A percentile compares a stretch with the other conserved stretches of the same genome.
phyloP scores from a whole-genome alignment of 2,113 vertebrate genomes.

The Numenius arquata region DNA sequence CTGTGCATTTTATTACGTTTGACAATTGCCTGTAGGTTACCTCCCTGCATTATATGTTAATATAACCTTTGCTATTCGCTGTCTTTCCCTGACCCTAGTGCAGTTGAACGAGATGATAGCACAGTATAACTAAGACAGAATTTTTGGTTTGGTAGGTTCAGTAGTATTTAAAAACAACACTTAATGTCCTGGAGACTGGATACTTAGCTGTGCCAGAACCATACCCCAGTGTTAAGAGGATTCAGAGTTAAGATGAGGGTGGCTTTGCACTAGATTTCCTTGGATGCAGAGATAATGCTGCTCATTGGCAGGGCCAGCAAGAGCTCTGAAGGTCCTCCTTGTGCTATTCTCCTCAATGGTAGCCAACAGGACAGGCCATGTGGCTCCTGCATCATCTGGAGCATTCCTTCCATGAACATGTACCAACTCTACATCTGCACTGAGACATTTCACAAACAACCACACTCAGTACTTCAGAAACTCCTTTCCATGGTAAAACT shows the following conservation, averaged over 20 bases:
- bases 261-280: neutral
- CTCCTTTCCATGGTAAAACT: neutral
- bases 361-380: neutral
- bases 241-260: neutral
- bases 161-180: neutral
- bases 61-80: neutral
- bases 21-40: neutral
- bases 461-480: neutral
- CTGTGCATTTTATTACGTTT: neutral
- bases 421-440: neutral
- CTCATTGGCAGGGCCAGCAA: neutral
- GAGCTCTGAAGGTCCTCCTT: neutral
- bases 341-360: fast-evolving
- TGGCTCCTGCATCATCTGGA: neutral
- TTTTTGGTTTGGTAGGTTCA: neutral
- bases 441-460: neutral
- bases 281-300: neutral
- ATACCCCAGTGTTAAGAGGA: neutral
- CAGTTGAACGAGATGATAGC: neutral
- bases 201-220: neutral
- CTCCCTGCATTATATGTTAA: neutral
- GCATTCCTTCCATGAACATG: neutral
- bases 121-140: neutral
- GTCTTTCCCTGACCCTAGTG: neutral
- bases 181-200: neutral